phyloP scores from a whole-genome alignment of 2,888 invertebrate genomes.

The Tipula lateralis region DNA sequence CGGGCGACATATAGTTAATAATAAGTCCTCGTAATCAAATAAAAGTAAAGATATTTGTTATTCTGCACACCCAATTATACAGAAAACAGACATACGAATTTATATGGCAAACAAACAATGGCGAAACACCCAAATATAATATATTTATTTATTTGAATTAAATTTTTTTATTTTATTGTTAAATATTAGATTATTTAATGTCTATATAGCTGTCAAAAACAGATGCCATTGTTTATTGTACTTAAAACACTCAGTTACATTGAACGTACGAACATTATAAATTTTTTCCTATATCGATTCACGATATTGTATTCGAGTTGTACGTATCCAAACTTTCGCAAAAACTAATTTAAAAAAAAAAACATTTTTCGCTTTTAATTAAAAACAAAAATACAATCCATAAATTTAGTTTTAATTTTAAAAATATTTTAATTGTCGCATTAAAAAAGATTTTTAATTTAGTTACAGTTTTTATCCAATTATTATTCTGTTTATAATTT shows the following conservation, averaged over 20 bases:
- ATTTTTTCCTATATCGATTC: neutral
- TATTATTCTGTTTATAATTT: slow-evolving; percentile 3
- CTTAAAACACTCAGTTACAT: neutral
- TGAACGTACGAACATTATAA: neutral
- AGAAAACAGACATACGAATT: neutral
- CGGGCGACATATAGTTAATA: too few species aligned
- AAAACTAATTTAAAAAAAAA: neutral
- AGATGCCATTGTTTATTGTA: neutral
- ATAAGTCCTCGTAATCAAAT: neutral
- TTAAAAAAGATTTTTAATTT: slow-evolving; percentile 4
- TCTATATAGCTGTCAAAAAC: neutral
- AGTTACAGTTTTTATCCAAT: slow-evolving; percentile 1
- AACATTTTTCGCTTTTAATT: neutral
- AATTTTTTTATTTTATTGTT: neutral
- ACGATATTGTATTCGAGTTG: neutral
- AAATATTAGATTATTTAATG: neutral
- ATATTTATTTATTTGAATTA: neutral
- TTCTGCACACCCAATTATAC: neutral
- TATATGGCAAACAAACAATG: neutral
- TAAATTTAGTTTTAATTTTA: neutral
- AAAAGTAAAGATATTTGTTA: neutral
- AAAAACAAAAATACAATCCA: neutral
- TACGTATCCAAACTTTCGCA: neutral
- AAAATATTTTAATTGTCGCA: slow-evolving; percentile 2
- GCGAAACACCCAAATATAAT: neutral